phyloP scores from a whole-genome alignment of 1,140 invertebrate genomes.

The Cotesia vestalis region DNA sequence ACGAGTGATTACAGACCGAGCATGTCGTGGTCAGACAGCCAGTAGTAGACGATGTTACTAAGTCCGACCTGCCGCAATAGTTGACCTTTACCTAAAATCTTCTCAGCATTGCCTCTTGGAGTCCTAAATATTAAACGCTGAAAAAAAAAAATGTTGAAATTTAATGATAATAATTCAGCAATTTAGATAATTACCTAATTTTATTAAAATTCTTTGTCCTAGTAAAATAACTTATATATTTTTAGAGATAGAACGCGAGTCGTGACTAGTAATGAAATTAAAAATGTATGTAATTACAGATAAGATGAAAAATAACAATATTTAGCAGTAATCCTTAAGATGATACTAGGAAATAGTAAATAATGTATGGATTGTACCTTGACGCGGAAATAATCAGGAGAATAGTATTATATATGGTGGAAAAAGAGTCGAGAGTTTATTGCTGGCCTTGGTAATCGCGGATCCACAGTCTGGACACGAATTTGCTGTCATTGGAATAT shows the following conservation, averaged over 20 bases:
- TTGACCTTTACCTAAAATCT: slow-evolving; percentile 14
- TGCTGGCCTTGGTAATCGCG: slow-evolving; percentile 50
- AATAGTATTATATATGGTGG: slow-evolving; percentile 42
- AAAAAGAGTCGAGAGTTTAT: background rate
- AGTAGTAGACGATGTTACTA: slow-evolving; percentile 15
- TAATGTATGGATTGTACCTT: slow-evolving; percentile 53
- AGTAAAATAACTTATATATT: no score
- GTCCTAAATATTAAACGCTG: background rate
- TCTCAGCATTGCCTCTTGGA: background rate
- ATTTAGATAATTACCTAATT: no score
- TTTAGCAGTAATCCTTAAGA: background rate
- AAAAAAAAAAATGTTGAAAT: no score
- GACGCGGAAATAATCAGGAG: slow-evolving; percentile 57
- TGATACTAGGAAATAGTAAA: slow-evolving; percentile 60
- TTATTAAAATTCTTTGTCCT: no score
- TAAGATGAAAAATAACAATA: no score
- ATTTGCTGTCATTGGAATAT: slow-evolving; percentile 56
- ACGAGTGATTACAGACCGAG: slow-evolving; percentile 16
- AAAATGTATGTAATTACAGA: background rate
- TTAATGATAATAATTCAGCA: no score
- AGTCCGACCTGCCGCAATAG: slow-evolving; percentile 17
- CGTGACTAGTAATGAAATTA: no score
- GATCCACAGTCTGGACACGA: slow-evolving; percentile 57
- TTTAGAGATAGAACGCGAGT: no score
- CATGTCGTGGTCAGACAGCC: slow-evolving; percentile 14